Evolutionary conservation across 2,113 vertebrate genomes (phyloP).

Genomic region (Phalacrocorax pelagicus): DNA sequence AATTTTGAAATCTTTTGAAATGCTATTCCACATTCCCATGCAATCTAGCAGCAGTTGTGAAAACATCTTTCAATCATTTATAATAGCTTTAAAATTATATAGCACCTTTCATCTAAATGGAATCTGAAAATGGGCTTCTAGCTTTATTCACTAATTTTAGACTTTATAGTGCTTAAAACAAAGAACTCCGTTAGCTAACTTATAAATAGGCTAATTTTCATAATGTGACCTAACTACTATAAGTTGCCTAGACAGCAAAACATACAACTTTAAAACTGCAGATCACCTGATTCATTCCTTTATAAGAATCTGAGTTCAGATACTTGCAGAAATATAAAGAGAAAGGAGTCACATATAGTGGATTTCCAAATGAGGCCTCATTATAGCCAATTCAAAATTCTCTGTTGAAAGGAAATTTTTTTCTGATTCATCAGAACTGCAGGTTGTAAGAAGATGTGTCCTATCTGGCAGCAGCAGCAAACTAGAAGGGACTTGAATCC

Average conservation of each 20-base stretch:
- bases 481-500: neutral
- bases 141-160: slow-evolving; percentile 52
- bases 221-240: slow-evolving; percentile 16
- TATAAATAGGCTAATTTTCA: slow-evolving; percentile 53
- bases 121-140: neutral
- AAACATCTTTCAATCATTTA: slow-evolving; percentile 59
- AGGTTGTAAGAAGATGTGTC: neutral
- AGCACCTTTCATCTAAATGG: slow-evolving; percentile 22
- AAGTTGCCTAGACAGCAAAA: slow-evolving; percentile 36
- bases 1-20: slow-evolving; percentile 53
- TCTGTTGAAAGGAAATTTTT: neutral
- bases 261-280: slow-evolving; percentile 1
- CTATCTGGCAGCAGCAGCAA: neutral
- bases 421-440: neutral
- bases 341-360: neutral
- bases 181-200: neutral
- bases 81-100: slow-evolving; percentile 53
- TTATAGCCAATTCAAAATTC: slow-evolving; percentile 14
- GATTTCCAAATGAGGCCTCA: neutral
- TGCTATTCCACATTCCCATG: slow-evolving; percentile 12
- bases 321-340: neutral
- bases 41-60: slow-evolving; percentile 49
- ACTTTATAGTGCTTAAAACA: slow-evolving; percentile 45
- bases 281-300: slow-evolving; percentile 1
- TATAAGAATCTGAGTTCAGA: neutral